Conservation (phyloP, 2,888 invertebrate genomes). For the Abscondita cerata region DNA sequence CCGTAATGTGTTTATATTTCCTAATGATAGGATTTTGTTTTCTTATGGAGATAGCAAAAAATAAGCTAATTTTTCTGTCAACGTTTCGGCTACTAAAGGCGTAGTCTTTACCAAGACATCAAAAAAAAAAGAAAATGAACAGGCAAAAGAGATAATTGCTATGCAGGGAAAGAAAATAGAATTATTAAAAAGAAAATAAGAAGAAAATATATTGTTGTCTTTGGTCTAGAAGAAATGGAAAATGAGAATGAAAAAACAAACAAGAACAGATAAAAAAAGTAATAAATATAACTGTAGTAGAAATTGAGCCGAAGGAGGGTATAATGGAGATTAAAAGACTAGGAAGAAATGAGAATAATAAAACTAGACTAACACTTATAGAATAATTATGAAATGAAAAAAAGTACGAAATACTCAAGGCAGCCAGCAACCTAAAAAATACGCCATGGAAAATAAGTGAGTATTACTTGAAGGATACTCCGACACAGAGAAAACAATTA, state of each 20-base stretch:
- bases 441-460: background rate
- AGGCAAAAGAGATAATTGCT: background rate
- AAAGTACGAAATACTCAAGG: background rate
- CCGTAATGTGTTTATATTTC: too few species aligned
- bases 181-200: background rate
- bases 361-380: background rate
- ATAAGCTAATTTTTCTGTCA: too few species aligned
- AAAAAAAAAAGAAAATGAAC: background rate
- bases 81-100: too few species aligned
- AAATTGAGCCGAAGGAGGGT: background rate
- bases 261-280: background rate
- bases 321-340: background rate
- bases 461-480: background rate
- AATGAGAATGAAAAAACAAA: too few species aligned
- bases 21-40: too few species aligned
- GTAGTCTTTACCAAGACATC: too few species aligned
- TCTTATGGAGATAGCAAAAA: too few species aligned
- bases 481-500: background rate
- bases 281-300: background rate
- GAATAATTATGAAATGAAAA: background rate
- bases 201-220: too few species aligned
- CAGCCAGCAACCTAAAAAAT: background rate
- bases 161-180: background rate
- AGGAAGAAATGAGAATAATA: too few species aligned
- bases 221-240: background rate